A percentile compares a stretch with the other conserved stretches of the same genome.
Evolutionary conservation across 2,888 invertebrate species (phyloP).

Genomic region (Seladonia tumulorum): DNA sequence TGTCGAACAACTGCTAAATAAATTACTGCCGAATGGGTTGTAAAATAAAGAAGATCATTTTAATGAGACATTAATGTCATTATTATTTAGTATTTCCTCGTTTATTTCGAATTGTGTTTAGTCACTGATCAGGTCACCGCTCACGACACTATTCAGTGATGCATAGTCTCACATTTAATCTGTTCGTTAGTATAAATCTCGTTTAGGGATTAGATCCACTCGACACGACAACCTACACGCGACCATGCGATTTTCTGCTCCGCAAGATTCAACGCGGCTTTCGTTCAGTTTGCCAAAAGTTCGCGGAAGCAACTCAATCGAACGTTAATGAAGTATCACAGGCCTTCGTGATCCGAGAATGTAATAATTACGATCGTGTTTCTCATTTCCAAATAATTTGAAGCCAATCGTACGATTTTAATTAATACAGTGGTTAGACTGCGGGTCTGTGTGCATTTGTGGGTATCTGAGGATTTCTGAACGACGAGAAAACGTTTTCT

Average conservation of each 20-base stretch:
- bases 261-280: background rate
- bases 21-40: background rate
- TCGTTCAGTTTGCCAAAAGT: background rate
- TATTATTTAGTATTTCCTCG: background rate
- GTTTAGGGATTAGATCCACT: background rate
- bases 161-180: background rate
- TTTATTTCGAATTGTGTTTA: background rate
- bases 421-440: background rate
- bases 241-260: background rate
- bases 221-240: background rate
- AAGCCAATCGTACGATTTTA: background rate
- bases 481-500: background rate
- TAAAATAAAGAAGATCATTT: background rate
- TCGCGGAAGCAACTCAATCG: background rate
- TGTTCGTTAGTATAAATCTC: background rate
- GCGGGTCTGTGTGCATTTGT: too few relatives aligned
- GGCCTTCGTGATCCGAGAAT: background rate
- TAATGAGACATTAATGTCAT: background rate
- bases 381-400: background rate
- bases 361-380: background rate
- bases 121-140: background rate
- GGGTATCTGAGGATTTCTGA: too few relatives aligned
- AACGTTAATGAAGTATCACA: background rate
- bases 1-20: background rate
- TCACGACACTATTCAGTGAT: background rate